These are phyloP conservation scores for Himalopsyche anomala DNA, from an alignment of 2,888 invertebrate species.

Conservation along the genomic window DNA sequence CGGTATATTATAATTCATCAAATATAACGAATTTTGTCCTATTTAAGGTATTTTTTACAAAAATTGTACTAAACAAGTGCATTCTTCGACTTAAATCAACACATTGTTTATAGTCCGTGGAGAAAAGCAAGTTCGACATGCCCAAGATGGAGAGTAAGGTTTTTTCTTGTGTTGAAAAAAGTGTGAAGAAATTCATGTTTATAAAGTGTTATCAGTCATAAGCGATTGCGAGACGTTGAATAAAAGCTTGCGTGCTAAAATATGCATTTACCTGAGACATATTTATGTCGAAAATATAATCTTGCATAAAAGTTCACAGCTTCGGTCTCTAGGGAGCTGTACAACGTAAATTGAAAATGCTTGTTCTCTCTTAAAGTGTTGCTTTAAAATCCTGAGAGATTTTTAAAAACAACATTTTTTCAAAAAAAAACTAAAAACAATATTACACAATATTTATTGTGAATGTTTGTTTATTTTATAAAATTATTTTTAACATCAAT, in stretches of 20 bases:
- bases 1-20: too few relatives aligned
- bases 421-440: too few relatives aligned
- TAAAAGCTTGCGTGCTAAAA: conserved; percentile 37
- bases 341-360: conserved; percentile 37
- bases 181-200: not conserved
- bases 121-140: too few relatives aligned
- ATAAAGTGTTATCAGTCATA: conserved; percentile 40
- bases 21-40: too few relatives aligned
- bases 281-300: conserved; percentile 35
- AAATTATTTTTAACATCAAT: too few relatives aligned
- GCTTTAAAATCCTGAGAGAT: not conserved
- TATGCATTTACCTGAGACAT: conserved; percentile 43
- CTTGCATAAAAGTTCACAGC: conserved; percentile 35
- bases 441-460: too few relatives aligned
- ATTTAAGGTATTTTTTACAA: too few relatives aligned
- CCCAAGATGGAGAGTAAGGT: too few relatives aligned
- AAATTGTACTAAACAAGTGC: too few relatives aligned
- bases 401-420: not conserved
- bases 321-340: not conserved
- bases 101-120: too few relatives aligned
- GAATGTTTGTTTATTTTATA: too few relatives aligned
- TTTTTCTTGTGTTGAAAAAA: not conserved
- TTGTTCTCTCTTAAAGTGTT: conserved; percentile 30
- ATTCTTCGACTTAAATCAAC: too few relatives aligned
- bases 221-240: conserved; percentile 5